Evolutionary conservation across 2,113 vertebrate species (phyloP).

Genomic region (Hyla sarda): DNA sequence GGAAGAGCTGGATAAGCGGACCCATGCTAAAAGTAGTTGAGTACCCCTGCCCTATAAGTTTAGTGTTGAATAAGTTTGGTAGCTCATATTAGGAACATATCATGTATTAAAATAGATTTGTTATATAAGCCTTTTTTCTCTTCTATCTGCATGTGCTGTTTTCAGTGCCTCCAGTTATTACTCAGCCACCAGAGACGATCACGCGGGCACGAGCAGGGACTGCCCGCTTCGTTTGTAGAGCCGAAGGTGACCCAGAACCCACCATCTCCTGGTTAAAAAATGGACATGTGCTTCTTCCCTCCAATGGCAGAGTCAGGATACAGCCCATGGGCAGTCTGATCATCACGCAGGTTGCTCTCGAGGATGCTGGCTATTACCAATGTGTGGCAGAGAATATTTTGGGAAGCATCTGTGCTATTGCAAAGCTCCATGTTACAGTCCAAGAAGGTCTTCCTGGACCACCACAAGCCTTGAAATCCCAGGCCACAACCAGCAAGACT

Average conservation of each 20-base stretch:
- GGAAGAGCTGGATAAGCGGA: too few relatives aligned
- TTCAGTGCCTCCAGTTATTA: conserved; percentile 87
- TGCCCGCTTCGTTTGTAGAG: conserved; percentile 92
- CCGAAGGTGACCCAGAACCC: conserved; percentile 86
- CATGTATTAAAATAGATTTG: not conserved
- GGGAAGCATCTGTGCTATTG: conserved; percentile 89
- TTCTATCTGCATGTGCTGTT: not conserved
- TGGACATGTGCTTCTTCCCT: conserved; percentile 80
- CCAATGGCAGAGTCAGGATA: conserved; percentile 87
- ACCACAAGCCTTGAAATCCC: conserved; percentile 82
- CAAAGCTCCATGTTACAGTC: conserved; percentile 89
- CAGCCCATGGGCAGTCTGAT: conserved; percentile 89
- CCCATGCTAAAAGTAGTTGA: too few relatives aligned
- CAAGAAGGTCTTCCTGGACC: conserved; percentile 92
- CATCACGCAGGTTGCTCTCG: conserved; percentile 93
- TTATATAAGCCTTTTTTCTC: not conserved
- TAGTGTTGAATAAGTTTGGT: too few relatives aligned
- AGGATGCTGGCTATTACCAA: conserved; percentile 94
- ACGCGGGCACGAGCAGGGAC: conserved; percentile 93
- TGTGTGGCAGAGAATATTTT: conserved; percentile 92
- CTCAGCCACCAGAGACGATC: conserved; percentile 90
- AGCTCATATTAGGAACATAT: not conserved
- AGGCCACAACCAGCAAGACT: conserved; percentile 85
- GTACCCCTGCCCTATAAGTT: too few relatives aligned
- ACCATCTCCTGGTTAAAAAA: conserved; percentile 89